Evolutionary conservation across 2,113 vertebrate genomes (phyloP), one percentile per base, ranked within the genome.

Genomic region (Ascaphus truei): DNA sequence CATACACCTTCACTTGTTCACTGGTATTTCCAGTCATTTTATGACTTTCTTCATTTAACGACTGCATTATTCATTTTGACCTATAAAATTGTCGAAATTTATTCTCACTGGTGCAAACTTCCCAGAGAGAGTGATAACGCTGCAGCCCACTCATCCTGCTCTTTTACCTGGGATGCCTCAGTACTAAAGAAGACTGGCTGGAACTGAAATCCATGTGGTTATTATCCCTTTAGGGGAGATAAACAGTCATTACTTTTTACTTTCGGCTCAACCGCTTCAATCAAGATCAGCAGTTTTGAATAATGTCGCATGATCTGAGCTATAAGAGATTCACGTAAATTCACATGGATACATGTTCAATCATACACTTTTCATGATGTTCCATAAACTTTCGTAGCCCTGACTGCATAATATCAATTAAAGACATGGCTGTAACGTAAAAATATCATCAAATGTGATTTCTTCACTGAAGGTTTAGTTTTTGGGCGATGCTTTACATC

Each of bases 371-470:
- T n/a, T n/a, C n/a, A n/a, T n/a, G n/a, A n/a, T n/a, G n/a, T n/a
- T n/a, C n/a, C n/a, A n/a, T n/a, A n/a, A n/a, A n/a, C n/a, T n/a
- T n/a, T n/a, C n/a, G n/a, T 26, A 26, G 62, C 47, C n/a, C n/a
- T n/a, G n/a, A n/a, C n/a, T n/a, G n/a, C n/a, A n/a, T n/a, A n/a
- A n/a, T n/a, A n/a, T 64, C 39, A 18, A 3, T 55, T 66, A 66
- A 55, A 51, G 34, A 66, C 22, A 27, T 53, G 62, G 37, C 34
- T 55, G 50, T 13, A 66, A 66, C 50, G 41, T 48, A 34, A 62
- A 62, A 23, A 31, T 23, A 4, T 18, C 61, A 50, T 51, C 61
- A 63, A 51, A 63, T 30, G 50, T 26, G 22, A 50, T 50, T 20
- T 34, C 61, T 36, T 7, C 29, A 50, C 55, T 30, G 23, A 13